These are phyloP conservation scores for Deroplatys truncata DNA, from an alignment of 2,888 invertebrate genomes.

Conservation along the genomic window DNA sequence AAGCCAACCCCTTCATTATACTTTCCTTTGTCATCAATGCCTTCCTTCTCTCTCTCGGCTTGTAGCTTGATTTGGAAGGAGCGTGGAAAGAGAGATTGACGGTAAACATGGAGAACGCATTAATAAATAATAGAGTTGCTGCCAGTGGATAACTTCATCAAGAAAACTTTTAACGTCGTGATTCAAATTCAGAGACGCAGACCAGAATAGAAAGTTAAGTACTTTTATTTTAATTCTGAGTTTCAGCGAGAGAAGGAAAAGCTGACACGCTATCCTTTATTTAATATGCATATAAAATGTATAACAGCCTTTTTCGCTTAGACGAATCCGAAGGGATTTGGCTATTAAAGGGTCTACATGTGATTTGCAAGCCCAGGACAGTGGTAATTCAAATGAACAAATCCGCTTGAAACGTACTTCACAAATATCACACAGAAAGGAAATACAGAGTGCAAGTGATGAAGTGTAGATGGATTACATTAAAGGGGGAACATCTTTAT, in stretches of 20 bases:
- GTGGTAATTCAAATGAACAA: neutral
- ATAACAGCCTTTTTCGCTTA: neutral
- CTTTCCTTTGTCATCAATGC: constrained; percentile 13
- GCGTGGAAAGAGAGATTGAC: constrained; percentile 2
- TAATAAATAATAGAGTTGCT: constrained; percentile 7
- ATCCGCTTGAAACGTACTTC: too few species aligned
- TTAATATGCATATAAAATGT: neutral
- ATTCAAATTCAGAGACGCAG: constrained; percentile 1
- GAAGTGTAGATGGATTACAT: too few species aligned
- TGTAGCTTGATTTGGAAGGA: neutral
- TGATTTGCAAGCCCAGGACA: neutral
- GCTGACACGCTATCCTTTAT: neutral
- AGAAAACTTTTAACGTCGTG: constrained; percentile 5
- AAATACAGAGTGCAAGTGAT: too few species aligned
- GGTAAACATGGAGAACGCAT: constrained; percentile 13
- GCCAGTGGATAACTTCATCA: neutral
- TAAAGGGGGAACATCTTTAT: too few species aligned
- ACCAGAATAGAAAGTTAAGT: neutral
- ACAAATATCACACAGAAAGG: too few species aligned
- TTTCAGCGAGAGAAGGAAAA: neutral
- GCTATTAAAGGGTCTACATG: neutral
- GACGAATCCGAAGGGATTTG: neutral
- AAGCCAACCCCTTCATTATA: neutral
- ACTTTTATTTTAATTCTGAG: neutral
- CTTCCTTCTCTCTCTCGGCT: neutral